phyloP scores from a whole-genome alignment of 2,888 invertebrate genomes.

The Charanyca ferruginea region DNA sequence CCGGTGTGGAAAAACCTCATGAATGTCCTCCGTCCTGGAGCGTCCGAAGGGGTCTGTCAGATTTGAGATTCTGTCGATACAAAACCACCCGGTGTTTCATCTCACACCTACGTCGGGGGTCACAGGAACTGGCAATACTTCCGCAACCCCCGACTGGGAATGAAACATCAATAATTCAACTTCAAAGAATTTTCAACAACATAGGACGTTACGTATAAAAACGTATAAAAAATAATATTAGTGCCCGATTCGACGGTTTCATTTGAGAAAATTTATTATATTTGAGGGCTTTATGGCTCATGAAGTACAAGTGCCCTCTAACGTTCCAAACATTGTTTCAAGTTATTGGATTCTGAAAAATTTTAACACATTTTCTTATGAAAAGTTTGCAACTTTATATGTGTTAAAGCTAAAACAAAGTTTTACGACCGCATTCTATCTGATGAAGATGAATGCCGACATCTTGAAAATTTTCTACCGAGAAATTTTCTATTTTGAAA shows the following conservation, averaged over 20 bases:
- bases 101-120: too few relatives aligned
- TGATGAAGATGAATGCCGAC: constrained; percentile 55
- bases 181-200: neutral
- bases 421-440: constrained; percentile 52
- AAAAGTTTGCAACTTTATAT: constrained; percentile 56
- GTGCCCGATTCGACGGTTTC: constrained; percentile 19
- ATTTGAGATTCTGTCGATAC: too few relatives aligned
- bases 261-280: constrained; percentile 55
- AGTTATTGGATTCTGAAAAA: constrained; percentile 60
- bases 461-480: constrained; percentile 47
- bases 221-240: constrained; percentile 21
- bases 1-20: too few relatives aligned
- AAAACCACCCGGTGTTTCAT: too few relatives aligned
- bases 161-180: neutral
- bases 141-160: too few relatives aligned
- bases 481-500: constrained; percentile 39
- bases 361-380: constrained; percentile 55
- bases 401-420: constrained; percentile 55
- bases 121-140: too few relatives aligned
- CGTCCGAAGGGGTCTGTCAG: too few relatives aligned
- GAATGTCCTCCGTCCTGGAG: too few relatives aligned
- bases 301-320: constrained; percentile 50
- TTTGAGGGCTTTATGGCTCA: constrained; percentile 48
- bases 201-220: neutral
- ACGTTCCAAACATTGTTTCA: constrained; percentile 56